Percentiles rank a stretch among this genome's conserved stretches.
These are phyloP conservation scores for Leptinotarsa haldemani DNA, from an alignment of 2,888 invertebrate species.

Conservation along the genomic window DNA sequence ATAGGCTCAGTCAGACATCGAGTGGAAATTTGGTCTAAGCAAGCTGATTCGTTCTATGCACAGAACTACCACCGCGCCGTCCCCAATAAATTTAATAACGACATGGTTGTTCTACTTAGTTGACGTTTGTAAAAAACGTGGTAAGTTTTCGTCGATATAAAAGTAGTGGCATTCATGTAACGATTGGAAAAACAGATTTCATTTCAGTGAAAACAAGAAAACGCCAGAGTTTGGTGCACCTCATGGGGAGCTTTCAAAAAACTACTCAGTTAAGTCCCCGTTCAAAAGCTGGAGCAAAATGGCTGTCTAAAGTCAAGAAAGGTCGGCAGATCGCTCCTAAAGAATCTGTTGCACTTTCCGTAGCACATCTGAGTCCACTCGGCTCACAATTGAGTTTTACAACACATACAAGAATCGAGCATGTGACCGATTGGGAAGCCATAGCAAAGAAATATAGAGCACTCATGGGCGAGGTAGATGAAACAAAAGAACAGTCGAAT, in stretches of 20 bases:
- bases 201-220: constrained; percentile 62
- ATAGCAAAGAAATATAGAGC: constrained; percentile 90
- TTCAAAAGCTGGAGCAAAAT: constrained; percentile 88
- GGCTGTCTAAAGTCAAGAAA: constrained; percentile 89
- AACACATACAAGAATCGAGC: constrained; percentile 83
- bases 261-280: constrained; percentile 80
- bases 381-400: constrained; percentile 88
- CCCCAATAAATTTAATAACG: constrained; percentile 96
- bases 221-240: constrained; percentile 84
- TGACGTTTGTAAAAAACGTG: constrained; percentile 76
- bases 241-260: constrained; percentile 81
- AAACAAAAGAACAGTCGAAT: constrained; percentile 65
- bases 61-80: constrained; percentile 95
- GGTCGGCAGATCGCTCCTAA: constrained; percentile 80
- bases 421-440: constrained; percentile 91
- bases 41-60: constrained; percentile 99
- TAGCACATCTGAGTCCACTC: constrained; percentile 84
- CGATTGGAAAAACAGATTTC: constrained; percentile 43
- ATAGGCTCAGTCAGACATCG: constrained; percentile 98
- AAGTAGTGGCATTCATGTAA: constrained; percentile 37
- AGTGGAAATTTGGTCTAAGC: constrained; percentile 99
- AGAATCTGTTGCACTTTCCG: constrained; percentile 83
- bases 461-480: constrained; percentile 73
- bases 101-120: constrained; percentile 91
- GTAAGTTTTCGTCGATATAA: constrained; percentile 51